Evolutionary conservation across 2,888 invertebrate genomes (phyloP), one percentile per base, ranked within the genome.

Genomic region (Trachelus iudaicus): DNA sequence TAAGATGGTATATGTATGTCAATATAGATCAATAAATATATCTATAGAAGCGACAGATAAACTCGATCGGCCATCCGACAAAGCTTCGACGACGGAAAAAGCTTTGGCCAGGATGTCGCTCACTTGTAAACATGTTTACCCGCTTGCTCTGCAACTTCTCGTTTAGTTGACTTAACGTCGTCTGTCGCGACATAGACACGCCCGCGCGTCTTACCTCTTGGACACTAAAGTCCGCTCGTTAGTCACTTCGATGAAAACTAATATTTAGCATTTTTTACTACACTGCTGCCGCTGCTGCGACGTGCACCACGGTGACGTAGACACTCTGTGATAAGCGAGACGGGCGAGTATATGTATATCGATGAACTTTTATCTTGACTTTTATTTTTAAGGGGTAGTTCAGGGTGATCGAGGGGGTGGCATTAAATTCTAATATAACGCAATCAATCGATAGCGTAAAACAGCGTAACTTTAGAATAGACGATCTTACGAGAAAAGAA

Each of bases 61-160:
- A 56, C 9, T n/a, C 31, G 71, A 71, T 71, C 71, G 71, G 31
- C 71, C 31, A 15, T 31, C 71, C 33, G 33, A 71, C 71, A 31
- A 31, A 71, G 71, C 31, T 56, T 23, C 56, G 23, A 56, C 56
- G 9, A 33, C 31, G 71, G 31, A 15, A 33, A 71, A 33, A 71
- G 33, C 31, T n/a, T 33, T 33, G 71, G 31, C 12, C 33, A 13
- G 11, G 71, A 31, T 71, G 71, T 71, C 71, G 33, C 71, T 33
- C 71, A 15, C 71, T 33, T 15, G 71, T 71, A 71, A 71, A 71
- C 71, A 31, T 71, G 71, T 71, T 71, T 71, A 71, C 71, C 33
- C 30, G 71, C 11, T 71, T 31, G 71, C 71, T 71, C 30, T 71
- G 71, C 71, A 71, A 71, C 71, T 71, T 71, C 11, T 33, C 71